Percentiles rank a stretch among this genome's conserved stretches.
Evolutionary conservation across 2,797 vertebrate genomes (phyloP).

Genomic region (Sebastiscus albofasciatus): DNA sequence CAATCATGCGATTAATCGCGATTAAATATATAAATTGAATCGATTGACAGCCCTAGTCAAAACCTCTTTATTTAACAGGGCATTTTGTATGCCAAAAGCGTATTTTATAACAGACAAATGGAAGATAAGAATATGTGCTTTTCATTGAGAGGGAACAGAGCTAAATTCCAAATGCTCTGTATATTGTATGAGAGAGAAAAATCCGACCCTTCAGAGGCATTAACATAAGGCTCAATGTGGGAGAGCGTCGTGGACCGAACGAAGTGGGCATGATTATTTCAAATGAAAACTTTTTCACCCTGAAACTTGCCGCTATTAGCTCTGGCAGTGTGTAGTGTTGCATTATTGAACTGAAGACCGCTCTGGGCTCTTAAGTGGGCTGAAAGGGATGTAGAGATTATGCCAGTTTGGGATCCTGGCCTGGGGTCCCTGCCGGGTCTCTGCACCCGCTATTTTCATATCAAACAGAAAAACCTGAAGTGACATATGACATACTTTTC

Average conservation of each 20-base stretch:
- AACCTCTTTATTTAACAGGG: background rate
- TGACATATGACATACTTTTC: conserved; percentile 40
- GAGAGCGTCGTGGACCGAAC: conserved; percentile 16
- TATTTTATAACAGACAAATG: conserved; percentile 37
- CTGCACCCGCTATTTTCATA: conserved; percentile 42
- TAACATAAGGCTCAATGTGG: conserved; percentile 45
- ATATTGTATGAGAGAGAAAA: conserved; percentile 58
- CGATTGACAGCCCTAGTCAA: too few species aligned
- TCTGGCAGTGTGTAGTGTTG: conserved; percentile 61
- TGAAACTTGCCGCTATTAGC: conserved; percentile 63
- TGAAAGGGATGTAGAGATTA: conserved; percentile 58
- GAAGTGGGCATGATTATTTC: conserved; percentile 69
- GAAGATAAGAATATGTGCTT: conserved; percentile 29
- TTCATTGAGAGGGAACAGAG: conserved; percentile 33
- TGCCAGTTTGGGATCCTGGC: conserved; percentile 51
- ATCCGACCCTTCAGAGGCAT: conserved; percentile 42
- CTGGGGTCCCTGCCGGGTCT: conserved; percentile 26
- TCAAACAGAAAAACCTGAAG: conserved; percentile 41
- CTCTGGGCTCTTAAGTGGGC: conserved; percentile 60
- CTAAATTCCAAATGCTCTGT: conserved; percentile 36
- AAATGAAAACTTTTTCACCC: conserved; percentile 66
- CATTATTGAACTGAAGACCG: conserved; percentile 73
- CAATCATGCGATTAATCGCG: too few species aligned
- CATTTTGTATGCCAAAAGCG: background rate
- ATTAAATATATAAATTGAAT: too few species aligned